Base-by-base conservation (phyloP, 1,140 invertebrate species). In the Nomia melanderi region DNA sequence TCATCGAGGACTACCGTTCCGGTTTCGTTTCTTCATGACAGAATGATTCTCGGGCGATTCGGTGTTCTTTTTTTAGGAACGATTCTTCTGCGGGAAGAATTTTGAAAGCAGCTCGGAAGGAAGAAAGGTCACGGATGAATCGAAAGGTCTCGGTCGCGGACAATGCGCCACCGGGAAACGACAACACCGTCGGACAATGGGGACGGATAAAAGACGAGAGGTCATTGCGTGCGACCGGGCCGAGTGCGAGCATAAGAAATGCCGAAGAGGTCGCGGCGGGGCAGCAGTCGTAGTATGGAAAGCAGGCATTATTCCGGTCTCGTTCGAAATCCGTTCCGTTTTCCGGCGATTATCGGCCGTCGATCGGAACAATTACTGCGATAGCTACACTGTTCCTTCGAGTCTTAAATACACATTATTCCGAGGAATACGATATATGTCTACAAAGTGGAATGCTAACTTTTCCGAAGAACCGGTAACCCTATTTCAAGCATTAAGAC, bases 181-280 rank as follows among this genome's bases (percentile, higher is more conserved):
- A 3, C 20, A 29, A 14, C 27, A 69, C 9, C 17, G 12, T 6
- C n/a, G 20, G 12, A 76, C 65, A 76, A 76, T 69, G 14, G 54
- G 17, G 56, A 73, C 53, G 62, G 70, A 44, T 75, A 59, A 77
- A 79, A 79, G 78, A 81, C 60, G 76, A 84, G 77, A 81, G 87
- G 87, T 87, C 81, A 85, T 20, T 74, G 67, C 79, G 81, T 84
- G 89, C 89, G 87, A 89, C 72, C 59, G 73, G 66, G 79, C n/a
- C n/a, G 83, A 86, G 79, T 83, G 83, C 86, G 76, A 63, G 54
- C 65, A 33, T 39, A 69, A 80, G 70, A 81, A 66, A 59, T 74
- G 9, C 29, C 39, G 44, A 54, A 71, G 63, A 78, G 75, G 81
- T 70, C 67, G 65, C 65, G 33, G 67, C 33, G 67, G 41, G 71